Base-by-base conservation (phyloP, 2,797 vertebrate species). In the Amniataba percoides region DNA sequence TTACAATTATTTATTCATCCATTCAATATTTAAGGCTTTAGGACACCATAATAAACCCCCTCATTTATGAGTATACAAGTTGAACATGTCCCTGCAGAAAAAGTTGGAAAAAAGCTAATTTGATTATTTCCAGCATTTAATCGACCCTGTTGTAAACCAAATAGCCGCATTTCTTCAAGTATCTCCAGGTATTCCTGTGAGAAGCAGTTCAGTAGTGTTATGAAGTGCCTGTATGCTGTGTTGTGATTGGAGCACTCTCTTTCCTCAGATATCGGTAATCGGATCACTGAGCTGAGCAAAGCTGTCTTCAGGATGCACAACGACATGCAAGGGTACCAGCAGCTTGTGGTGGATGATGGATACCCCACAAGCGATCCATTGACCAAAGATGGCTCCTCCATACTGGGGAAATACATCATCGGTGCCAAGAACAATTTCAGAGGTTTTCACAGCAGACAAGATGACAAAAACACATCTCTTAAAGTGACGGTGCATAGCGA, bases 211-310 rank as follows among this genome's bases (percentile, higher is more conserved):
- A 23, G 23, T 40, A 25, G 4, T 0, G 25, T 52, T 49, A 12
- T 25, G 49, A 69, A 62, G 60, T 57, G 15, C 23, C 2, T 65
- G 9, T 7, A 31, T 73, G 31, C 68, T 40, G 43, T 34, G 19
- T 71, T 79, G 52, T 86, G 39, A 88, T 43, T 66, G 25, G 16
- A 49, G 19, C 51, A 7, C 61, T 74, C 52, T 74, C 80, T 69
- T 78, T 13, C 46, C 51, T 15, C 87, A 97, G 96, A 97, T 78
- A 89, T 97, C 16, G 97, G 97, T 1, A 97, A 97, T 89, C 95
- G 97, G 42, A 95, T 98, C 90, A 97, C 96, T 1, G 96, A 96
- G 88, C 92, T 98, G 71, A 96, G 89, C 87, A 97, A 97, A 93
- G 94, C 94, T 0, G 88, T 97, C n/a, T 23, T 74, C 65, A 93